Base-by-base conservation (phyloP, 2,888 invertebrate genomes). In the Lagria hirta region DNA sequence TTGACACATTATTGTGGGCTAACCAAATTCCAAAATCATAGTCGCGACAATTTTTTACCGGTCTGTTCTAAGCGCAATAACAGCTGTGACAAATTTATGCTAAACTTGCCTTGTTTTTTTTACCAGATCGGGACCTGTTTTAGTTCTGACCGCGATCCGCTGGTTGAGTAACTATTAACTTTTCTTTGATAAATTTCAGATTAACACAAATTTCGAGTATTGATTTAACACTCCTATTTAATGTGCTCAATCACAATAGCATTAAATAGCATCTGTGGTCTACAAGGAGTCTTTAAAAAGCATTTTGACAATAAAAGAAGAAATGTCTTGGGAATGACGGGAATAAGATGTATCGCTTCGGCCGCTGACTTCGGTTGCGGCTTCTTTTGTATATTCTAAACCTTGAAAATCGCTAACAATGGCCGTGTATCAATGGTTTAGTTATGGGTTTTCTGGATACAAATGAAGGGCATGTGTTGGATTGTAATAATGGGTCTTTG, bases 401-500 rank as follows among this genome's bases (percentile, higher is more conserved):
- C 47, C 52, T 35, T 51, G 47, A 35, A 52, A 53, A 53, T 53
- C 47, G 46, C 40, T 37, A 41, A 53, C 52, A 53, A 53, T 43
- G 30, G 42, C 44, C 52, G 32, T 34, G 41, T 26, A 27, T 43
- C 49, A 53, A 53, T 53, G 37, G 41, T 40, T 53, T 53, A 33
- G 52, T 43, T 44, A 50, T 47, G 33, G 46, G 11, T 12, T 30
- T 29, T 40, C 27, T 17, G n/a, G n/a, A 10, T 21, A 45, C 42
- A 53, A 53, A 53, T 49, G 50, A 53, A 51, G 52, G 52, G 52
- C 52, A 53, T 53, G 50, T 51, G 52, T 34, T 41, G 20, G 33
- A 26, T 33, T 26, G 10, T 26, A n/a, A 41, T 41, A 41, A 41
- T 41, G 29, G 33, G 20, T 15, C 29, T 35, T 43, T 43, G 42